Conservation (phyloP, 2,888 invertebrate genomes). For the Anthoptus insignis region DNA sequence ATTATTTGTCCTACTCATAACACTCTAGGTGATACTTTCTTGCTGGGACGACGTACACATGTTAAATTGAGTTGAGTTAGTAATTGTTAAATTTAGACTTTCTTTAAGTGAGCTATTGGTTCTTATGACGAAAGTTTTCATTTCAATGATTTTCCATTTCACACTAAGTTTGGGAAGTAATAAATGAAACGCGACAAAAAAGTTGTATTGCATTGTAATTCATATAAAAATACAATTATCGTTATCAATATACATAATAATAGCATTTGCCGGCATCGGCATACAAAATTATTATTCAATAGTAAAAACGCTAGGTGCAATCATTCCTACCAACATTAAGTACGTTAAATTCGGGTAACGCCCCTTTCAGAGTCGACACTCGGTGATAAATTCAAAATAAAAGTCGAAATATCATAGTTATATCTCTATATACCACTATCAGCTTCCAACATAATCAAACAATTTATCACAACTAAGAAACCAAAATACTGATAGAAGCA, state of each 20-base stretch:
- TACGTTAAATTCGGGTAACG: constrained; percentile 69
- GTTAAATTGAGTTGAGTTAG: too few species aligned
- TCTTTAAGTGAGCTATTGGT: too few species aligned
- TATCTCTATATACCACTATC: constrained; percentile 10
- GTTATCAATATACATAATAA: constrained; percentile 80
- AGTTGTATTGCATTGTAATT: constrained; percentile 73
- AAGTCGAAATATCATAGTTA: constrained; percentile 14
- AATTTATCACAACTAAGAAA: constrained; percentile 31
- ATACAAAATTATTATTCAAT: constrained; percentile 62
- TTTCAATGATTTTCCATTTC: too few species aligned
- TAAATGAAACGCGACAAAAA: constrained; percentile 59
- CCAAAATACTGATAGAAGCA: constrained; percentile 29
- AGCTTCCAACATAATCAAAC: constrained; percentile 12
- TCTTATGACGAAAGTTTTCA: too few species aligned
- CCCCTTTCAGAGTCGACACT: constrained; percentile 58
- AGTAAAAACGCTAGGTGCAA: constrained; percentile 70
- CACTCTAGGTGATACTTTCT: too few species aligned
- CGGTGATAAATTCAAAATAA: not conserved
- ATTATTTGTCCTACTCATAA: too few species aligned
- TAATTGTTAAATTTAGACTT: too few species aligned
- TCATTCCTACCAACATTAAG: constrained; percentile 71
- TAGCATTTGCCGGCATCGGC: constrained; percentile 74
- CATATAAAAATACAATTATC: constrained; percentile 84
- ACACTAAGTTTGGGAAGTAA: too few species aligned
- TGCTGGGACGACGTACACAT: too few species aligned